A percentile compares a stretch with the other conserved stretches of the same genome.
phyloP scores from a whole-genome alignment of 2,888 invertebrate species.

The Gryllus longicercus region DNA sequence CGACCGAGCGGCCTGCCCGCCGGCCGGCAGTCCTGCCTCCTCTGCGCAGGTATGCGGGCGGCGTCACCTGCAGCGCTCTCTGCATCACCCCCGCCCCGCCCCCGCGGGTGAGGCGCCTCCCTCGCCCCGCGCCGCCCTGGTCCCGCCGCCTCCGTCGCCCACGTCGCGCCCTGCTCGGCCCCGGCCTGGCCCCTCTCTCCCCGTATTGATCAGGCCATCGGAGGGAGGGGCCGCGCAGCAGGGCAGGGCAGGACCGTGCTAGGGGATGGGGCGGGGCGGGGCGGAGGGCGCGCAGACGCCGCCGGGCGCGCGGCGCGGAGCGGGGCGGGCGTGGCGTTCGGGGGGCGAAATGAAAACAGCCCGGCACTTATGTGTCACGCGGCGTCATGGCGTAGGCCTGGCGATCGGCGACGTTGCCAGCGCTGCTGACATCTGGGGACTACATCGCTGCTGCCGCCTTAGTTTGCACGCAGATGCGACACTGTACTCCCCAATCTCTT shows the following conservation, averaged over 20 bases:
- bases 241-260: neutral
- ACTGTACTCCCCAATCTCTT: no score
- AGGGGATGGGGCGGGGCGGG: neutral
- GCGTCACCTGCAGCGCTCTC: neutral
- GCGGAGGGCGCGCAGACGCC: neutral
- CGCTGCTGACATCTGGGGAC: neutral
- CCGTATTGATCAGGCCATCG: conserved; percentile 9
- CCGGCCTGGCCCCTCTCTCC: neutral
- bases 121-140: neutral
- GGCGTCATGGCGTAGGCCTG: neutral
- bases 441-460: neutral
- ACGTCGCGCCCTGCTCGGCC: neutral
- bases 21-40: neutral
- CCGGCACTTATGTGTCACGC: conserved; percentile 11
- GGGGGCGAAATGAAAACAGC: conserved; percentile 17
- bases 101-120: neutral
- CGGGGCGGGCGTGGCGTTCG: neutral
- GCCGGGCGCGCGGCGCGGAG: neutral
- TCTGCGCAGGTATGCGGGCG: neutral
- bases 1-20: neutral
- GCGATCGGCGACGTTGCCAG: conserved; percentile 5
- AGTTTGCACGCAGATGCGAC: no score
- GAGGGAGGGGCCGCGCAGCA: no score
- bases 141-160: neutral
- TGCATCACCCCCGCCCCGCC: neutral